phyloP scores from a whole-genome alignment of 53 echinoderm and acorn worm species.

The Astropecten irregularis region DNA sequence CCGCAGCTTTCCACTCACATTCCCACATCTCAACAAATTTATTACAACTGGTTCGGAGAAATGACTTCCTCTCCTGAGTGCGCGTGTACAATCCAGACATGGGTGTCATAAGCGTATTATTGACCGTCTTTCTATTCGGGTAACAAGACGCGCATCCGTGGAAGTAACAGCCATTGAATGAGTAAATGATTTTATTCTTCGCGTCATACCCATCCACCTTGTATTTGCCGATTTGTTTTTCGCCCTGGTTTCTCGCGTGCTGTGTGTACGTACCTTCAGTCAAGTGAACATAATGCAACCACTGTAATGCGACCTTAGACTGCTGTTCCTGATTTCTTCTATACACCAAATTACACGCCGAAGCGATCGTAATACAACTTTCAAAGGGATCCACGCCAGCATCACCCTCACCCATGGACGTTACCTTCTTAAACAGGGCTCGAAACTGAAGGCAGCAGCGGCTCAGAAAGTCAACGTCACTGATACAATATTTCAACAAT shows the following conservation, averaged over 20 bases:
- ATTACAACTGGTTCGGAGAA: background rate
- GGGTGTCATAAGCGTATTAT: background rate
- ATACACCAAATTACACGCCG: conserved; percentile 61
- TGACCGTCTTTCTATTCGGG: background rate
- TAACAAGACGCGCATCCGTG: conserved; percentile 20
- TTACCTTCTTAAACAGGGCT: conserved; percentile 32
- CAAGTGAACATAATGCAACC: conserved; percentile 27
- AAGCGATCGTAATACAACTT: conserved; percentile 73
- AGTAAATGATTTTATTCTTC: background rate
- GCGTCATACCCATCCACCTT: conserved; percentile 12
- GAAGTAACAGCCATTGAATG: background rate
- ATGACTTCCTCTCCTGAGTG: conserved; percentile 1
- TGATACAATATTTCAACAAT: conserved; percentile 56
- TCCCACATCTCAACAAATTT: conserved; percentile 13
- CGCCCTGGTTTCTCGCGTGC: conserved; percentile 31
- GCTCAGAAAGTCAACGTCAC: conserved; percentile 49
- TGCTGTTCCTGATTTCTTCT: conserved; percentile 55
- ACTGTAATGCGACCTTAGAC: conserved; percentile 44
- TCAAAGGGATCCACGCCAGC: conserved; percentile 68
- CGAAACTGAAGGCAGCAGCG: conserved; percentile 44
- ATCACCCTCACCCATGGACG: background rate
- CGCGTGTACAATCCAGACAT: conserved; percentile 29
- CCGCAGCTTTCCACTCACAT: background rate
- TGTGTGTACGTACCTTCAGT: conserved; percentile 21
- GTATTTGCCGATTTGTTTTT: conserved; percentile 10